These are phyloP conservation scores for Pyrgilauda ruficollis DNA, from an alignment of 2,113 vertebrate species.

Conservation along the genomic window DNA sequence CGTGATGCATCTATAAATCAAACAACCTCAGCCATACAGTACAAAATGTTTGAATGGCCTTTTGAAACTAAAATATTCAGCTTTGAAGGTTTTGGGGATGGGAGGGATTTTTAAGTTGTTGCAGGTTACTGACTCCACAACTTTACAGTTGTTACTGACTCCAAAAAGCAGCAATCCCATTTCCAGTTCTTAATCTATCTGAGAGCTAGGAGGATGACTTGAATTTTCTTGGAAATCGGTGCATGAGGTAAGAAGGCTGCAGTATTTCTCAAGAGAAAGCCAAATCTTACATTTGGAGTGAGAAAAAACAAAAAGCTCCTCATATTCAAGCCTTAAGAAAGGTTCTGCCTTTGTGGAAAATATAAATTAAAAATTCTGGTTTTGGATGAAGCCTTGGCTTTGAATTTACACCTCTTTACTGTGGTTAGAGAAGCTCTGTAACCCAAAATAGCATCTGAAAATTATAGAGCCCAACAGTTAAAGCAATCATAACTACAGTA, in stretches of 20 bases:
- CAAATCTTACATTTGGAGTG: background rate
- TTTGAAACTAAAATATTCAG: constrained; percentile 50
- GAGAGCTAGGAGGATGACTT: background rate
- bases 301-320: background rate
- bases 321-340: background rate
- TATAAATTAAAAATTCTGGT: background rate
- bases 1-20: constrained; percentile 49
- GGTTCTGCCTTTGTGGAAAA: background rate
- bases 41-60: constrained; percentile 35
- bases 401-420: constrained; percentile 11
- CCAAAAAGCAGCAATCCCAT: constrained; percentile 19
- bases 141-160: constrained; percentile 1
- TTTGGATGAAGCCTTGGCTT: background rate
- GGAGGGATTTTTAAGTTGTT: constrained; percentile 21
- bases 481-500: background rate
- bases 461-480: background rate
- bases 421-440: background rate
- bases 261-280: background rate
- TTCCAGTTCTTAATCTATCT: constrained; percentile 1
- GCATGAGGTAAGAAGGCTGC: background rate
- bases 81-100: background rate
- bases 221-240: background rate
- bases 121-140: background rate
- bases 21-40: constrained; percentile 21
- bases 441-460: background rate